Percentiles rank a stretch among this genome's conserved stretches.
These are phyloP conservation scores for Takifugu bimaculatus DNA, from an alignment of 2,113 vertebrate species.

Conservation along the genomic window DNA sequence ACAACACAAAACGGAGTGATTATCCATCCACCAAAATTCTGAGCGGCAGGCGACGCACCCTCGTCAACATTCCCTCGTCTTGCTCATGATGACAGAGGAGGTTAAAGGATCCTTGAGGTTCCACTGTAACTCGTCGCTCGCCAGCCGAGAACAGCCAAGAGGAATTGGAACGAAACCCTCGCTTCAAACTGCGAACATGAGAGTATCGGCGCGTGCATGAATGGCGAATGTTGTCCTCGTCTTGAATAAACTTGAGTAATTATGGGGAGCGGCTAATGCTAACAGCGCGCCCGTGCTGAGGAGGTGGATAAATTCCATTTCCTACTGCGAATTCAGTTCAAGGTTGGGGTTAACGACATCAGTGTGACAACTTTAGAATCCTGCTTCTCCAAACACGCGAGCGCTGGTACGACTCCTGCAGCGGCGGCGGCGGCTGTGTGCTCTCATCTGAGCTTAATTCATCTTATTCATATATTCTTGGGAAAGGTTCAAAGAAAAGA, in stretches of 20 bases:
- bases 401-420: neutral
- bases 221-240: slow-evolving; percentile 58
- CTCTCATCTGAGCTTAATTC: slow-evolving; percentile 21
- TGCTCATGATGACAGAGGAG: neutral
- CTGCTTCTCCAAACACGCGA: neutral
- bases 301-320: slow-evolving; percentile 53
- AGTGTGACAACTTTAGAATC: too few relatives aligned
- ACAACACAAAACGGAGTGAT: slow-evolving; percentile 8
- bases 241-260: slow-evolving; percentile 42
- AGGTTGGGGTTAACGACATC: too few relatives aligned
- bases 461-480: slow-evolving; percentile 21
- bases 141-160: slow-evolving; percentile 16
- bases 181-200: slow-evolving; percentile 37
- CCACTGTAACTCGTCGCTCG: slow-evolving; percentile 21
- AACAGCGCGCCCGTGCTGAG: slow-evolving; percentile 45
- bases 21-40: slow-evolving; percentile 5
- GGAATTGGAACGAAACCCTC: slow-evolving; percentile 35
- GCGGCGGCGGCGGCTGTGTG: neutral
- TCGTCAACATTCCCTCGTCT: too few relatives aligned
- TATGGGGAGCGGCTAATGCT: slow-evolving; percentile 36
- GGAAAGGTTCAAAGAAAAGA: slow-evolving; percentile 50
- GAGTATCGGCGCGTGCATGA: slow-evolving; percentile 30
- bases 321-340: neutral
- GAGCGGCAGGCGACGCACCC: neutral
- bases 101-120: slow-evolving; percentile 12